phyloP scores from a whole-genome alignment of 1,140 invertebrate species.

The Paracyclopina nana region DNA sequence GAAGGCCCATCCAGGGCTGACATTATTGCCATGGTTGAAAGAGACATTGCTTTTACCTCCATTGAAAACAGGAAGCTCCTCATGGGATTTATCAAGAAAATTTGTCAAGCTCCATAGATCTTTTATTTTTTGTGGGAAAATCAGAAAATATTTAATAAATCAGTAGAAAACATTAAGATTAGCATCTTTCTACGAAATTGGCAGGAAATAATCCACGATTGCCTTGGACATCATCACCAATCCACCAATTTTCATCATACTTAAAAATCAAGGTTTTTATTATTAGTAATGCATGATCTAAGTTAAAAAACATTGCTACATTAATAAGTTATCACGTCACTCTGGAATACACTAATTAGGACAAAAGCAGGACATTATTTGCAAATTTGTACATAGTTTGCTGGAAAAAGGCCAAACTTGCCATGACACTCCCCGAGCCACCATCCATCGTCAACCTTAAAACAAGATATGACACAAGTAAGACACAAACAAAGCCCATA shows the following conservation, averaged over 20 bases:
- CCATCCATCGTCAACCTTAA: slow-evolving; percentile 79
- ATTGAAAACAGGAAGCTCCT: no score
- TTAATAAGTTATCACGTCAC: background rate
- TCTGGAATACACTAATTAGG: background rate
- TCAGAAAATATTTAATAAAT: no score
- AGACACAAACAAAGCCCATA: background rate
- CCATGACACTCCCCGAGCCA: slow-evolving; percentile 83
- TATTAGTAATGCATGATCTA: background rate
- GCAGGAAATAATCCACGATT: no score
- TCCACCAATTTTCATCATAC: background rate
- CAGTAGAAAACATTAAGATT: no score
- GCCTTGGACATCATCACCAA: no score
- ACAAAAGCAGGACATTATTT: background rate
- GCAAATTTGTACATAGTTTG: slow-evolving; percentile 66
- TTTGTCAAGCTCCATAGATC: no score
- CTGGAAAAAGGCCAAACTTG: slow-evolving; percentile 75
- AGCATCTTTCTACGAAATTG: no score
- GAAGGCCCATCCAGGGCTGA: no score
- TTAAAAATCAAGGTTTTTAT: background rate
- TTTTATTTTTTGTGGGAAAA: no score
- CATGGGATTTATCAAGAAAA: no score
- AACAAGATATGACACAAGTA: background rate
- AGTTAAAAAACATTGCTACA: background rate
- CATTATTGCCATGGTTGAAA: no score
- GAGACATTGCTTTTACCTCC: no score